Percentiles rank a stretch among this genome's conserved stretches.
These are phyloP conservation scores for Lymantria dispar DNA, from an alignment of 2,888 invertebrate genomes.

Conservation along the genomic window DNA sequence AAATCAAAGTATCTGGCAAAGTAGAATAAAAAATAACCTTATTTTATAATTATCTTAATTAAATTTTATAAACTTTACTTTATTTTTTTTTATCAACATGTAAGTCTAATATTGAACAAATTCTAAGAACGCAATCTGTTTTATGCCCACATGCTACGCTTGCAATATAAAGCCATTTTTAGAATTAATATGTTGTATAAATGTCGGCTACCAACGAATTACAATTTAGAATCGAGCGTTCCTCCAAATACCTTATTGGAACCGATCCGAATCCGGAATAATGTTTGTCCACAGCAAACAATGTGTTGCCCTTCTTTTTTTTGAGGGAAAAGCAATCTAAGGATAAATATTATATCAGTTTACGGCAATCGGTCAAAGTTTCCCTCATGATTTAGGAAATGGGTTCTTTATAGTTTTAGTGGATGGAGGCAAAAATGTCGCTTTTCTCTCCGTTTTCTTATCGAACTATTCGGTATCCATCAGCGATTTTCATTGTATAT, in stretches of 20 bases:
- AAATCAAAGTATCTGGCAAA: too few species aligned
- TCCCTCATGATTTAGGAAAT: constrained; percentile 39
- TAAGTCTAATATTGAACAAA: background rate
- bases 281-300: constrained; percentile 46
- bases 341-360: constrained; percentile 50
- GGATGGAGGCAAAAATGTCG: constrained; percentile 23
- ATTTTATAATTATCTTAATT: too few species aligned
- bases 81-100: too few species aligned
- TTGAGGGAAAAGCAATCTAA: constrained; percentile 44
- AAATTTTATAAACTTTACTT: too few species aligned
- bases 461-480: constrained; percentile 17
- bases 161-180: background rate
- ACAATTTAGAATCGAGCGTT: constrained; percentile 20
- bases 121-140: too few species aligned
- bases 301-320: constrained; percentile 41
- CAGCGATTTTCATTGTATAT: constrained; percentile 25
- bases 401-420: constrained; percentile 37
- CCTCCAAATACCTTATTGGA: constrained; percentile 34
- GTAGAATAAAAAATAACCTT: too few species aligned
- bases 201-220: constrained; percentile 13
- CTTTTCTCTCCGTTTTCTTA: constrained; percentile 16
- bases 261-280: constrained; percentile 38
- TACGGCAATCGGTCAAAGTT: constrained; percentile 45
- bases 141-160: too few species aligned
- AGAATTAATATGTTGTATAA: background rate